These are phyloP conservation scores for Drosophila kanapiae DNA, from an alignment of 1,140 invertebrate species.

Conservation along the genomic window DNA sequence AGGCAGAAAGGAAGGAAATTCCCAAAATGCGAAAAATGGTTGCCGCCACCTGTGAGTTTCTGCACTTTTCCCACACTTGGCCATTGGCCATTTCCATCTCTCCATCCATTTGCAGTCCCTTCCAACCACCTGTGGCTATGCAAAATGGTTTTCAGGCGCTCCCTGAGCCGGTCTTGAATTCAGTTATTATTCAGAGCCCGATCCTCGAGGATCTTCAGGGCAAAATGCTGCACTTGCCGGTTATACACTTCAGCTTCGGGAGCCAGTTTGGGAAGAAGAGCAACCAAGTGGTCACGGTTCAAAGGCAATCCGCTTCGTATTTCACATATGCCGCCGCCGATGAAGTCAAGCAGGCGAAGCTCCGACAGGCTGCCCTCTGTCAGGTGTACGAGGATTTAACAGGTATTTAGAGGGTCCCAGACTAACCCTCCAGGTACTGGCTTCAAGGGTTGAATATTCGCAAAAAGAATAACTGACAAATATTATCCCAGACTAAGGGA, in stretches of 20 bases:
- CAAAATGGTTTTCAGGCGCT: conserved; percentile 22
- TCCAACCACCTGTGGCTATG: conserved; percentile 66
- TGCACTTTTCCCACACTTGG: conserved; percentile 39
- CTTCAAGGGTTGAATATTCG: conserved; percentile 21
- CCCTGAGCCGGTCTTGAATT: conserved; percentile 14
- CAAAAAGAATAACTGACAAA: conserved; percentile 1
- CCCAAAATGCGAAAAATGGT: conserved; percentile 40
- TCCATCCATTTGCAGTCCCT: background rate
- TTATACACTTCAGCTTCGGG: conserved; percentile 25
- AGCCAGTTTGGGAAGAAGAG: conserved; percentile 22
- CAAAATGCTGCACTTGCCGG: conserved; percentile 63
- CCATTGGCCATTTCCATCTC: conserved; percentile 4
- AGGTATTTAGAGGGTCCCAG: conserved; percentile 47
- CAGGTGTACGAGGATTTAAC: conserved; percentile 77
- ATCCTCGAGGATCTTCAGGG: conserved; percentile 50
- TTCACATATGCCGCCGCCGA: conserved; percentile 66
- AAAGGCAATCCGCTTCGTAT: conserved; percentile 56
- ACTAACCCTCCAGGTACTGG: conserved; percentile 14
- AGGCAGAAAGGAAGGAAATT: conserved; percentile 46
- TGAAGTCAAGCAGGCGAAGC: conserved; percentile 52
- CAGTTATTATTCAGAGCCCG: conserved; percentile 64
- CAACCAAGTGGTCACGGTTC: conserved; percentile 64
- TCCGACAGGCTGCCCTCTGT: conserved; percentile 61
- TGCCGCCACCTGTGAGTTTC: conserved; percentile 62
- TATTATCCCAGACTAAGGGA: conserved; percentile 1